Percentiles rank a stretch among this genome's conserved stretches.
Evolutionary conservation across 2,113 vertebrate species (phyloP).

Genomic region (Gnathonemus echidnorhynchus): DNA sequence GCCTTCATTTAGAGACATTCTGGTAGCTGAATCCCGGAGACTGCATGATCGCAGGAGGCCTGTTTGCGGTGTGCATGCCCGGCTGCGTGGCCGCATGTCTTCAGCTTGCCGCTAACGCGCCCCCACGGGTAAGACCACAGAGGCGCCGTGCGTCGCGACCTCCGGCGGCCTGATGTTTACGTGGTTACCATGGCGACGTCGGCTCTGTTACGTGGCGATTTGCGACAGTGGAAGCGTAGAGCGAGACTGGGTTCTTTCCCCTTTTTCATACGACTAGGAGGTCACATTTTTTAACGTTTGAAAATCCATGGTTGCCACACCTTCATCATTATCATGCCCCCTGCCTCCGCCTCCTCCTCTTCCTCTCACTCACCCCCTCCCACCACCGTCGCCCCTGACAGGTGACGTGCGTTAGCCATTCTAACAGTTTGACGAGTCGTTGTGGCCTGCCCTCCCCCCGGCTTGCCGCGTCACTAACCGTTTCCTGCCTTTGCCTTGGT

Average conservation of each 20-base stretch:
- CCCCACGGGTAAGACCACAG: not conserved
- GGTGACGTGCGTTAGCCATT: not conserved
- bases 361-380: not conserved
- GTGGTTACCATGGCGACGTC: not conserved
- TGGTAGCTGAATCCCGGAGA: not conserved
- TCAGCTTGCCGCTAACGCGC: not conserved
- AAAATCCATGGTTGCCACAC: not conserved
- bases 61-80: not conserved
- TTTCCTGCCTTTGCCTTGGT: conserved; percentile 39
- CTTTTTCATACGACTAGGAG: not conserved
- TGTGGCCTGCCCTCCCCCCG: not conserved
- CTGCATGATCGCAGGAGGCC: not conserved
- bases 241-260: not conserved
- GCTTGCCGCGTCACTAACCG: conserved; percentile 44
- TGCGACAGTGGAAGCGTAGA: not conserved
- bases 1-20: not conserved
- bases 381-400: not conserved
- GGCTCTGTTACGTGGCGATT: not conserved
- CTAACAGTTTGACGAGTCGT: not conserved
- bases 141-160: not conserved
- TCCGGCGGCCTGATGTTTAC: not conserved
- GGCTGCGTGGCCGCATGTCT: not conserved
- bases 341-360: not conserved
- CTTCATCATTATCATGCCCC: not conserved
- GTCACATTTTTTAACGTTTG: not conserved